These are phyloP conservation scores for Rhodinocichla rosea DNA, from an alignment of 2,113 vertebrate genomes.

Conservation along the genomic window DNA sequence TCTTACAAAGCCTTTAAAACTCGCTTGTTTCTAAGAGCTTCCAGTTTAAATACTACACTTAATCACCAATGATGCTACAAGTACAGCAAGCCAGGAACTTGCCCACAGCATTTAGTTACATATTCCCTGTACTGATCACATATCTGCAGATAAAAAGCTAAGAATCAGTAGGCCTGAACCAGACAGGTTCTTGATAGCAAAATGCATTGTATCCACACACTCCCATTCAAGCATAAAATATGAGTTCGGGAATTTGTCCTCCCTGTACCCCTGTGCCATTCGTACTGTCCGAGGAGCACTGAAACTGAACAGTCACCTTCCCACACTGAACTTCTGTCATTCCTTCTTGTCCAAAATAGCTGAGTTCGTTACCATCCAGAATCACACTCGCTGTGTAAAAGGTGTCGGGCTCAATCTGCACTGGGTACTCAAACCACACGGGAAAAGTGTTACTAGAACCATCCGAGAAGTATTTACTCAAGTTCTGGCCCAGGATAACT, in stretches of 20 bases:
- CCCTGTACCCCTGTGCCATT: constrained; percentile 97
- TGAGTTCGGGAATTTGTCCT: constrained; percentile 95
- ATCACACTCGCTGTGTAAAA: constrained; percentile 97
- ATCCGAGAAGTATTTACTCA: constrained; percentile 96
- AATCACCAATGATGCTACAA: constrained; percentile 53
- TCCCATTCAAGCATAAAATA: constrained; percentile 90
- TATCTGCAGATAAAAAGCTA: constrained; percentile 62
- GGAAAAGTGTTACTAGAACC: constrained; percentile 97
- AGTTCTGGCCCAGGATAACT: constrained; percentile 90
- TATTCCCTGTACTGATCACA: constrained; percentile 46
- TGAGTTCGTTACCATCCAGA: constrained; percentile 93
- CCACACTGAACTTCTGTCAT: constrained; percentile 99
- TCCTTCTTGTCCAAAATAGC: constrained; percentile 97
- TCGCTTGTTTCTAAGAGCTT: constrained; percentile 31
- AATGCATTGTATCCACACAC: neutral
- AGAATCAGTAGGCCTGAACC: constrained; percentile 46
- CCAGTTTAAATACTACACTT: constrained; percentile 62
- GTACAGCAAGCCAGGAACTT: constrained; percentile 48
- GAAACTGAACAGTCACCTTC: constrained; percentile 96
- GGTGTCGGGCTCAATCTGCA: constrained; percentile 95
- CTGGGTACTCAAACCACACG: constrained; percentile 95
- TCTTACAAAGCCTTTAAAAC: constrained; percentile 50
- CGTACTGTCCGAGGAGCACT: constrained; percentile 97
- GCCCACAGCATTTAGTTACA: constrained; percentile 42
- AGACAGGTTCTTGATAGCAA: constrained; percentile 7